Base-by-base conservation (phyloP, 2,113 vertebrate genomes). In the Sardina pilchardus region DNA sequence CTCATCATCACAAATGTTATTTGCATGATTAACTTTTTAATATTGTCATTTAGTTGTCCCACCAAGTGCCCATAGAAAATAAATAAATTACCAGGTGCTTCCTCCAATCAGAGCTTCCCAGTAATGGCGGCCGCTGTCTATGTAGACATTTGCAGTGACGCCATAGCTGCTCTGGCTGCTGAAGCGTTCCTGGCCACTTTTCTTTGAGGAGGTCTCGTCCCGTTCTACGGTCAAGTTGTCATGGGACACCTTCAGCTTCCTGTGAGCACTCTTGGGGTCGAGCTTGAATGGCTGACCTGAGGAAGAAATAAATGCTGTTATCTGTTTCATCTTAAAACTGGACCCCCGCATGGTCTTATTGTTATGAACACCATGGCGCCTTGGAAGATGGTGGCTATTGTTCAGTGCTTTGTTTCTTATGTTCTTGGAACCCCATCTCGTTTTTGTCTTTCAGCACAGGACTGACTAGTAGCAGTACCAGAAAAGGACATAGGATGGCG, bases 61-160 rank as follows among this genome's bases (percentile, higher is more conserved):
- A 26, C 6, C 2, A 30, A 1, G 26, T 30, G 16, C 21, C 53
- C 21, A 17, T 78, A 34, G 16, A 39, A 16, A 34, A 78, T 14
- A 17, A 34, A 36, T 78, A 0, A 78, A 78, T 78, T 96, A 99
- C 98, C 98, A 99, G 0, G 97, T 99, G 92, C 98, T 99, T 87
- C 98, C 98, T 0, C 97, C 98, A 84, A 99, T 99, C 90, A 99
- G 96, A 86, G 97, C 96, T 90, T 99, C 98, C 98, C 98, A 99
- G 92, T 99, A 99, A 89, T 99, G 98, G 26, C 98, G 95, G 14
- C 98, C 98, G 0, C 97, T 99, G 94, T 99, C 98, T 5, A 99
- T 98, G 93, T 97, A 99, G 81, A 99, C 97, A 0, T 99, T 99
- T 85, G 97, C 98, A 82, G 96, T 96, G 9, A 99, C 96, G 0